These are phyloP conservation scores for Xanthorhoe designata DNA, from an alignment of 2,888 invertebrate genomes.

Conservation along the genomic window DNA sequence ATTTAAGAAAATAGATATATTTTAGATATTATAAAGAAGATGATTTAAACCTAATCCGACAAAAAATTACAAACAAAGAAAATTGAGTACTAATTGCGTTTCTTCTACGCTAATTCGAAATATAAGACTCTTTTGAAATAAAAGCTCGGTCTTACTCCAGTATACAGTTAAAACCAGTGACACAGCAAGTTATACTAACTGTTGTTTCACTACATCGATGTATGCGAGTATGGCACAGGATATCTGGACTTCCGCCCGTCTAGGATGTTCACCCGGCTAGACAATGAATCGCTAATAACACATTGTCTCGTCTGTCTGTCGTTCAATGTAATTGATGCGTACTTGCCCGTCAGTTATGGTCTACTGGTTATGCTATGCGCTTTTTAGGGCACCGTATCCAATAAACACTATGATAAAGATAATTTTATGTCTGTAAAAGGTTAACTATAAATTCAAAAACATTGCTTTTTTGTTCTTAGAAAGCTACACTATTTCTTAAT, in stretches of 20 bases:
- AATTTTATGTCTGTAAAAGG: neutral
- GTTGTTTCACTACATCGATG: neutral
- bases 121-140: no score
- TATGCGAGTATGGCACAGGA: constrained; percentile 68
- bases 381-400: constrained; percentile 23
- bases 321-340: constrained; percentile 68
- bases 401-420: neutral
- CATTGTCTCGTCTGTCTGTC: constrained; percentile 66
- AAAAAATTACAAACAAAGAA: no score
- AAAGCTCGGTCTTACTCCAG: neutral
- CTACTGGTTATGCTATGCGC: constrained; percentile 58
- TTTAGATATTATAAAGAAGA: neutral
- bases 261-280: constrained; percentile 80
- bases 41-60: neutral
- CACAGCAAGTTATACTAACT: constrained; percentile 14
- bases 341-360: constrained; percentile 67
- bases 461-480: no score
- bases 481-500: no score
- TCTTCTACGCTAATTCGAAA: no score
- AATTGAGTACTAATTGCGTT: no score
- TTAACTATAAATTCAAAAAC: neutral
- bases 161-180: neutral
- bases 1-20: no score
- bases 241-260: constrained; percentile 80
- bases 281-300: constrained; percentile 73